Evolutionary conservation across 2,797 vertebrate species (phyloP), one percentile per base, ranked within the genome.

Genomic region (Pelobates cultripes): DNA sequence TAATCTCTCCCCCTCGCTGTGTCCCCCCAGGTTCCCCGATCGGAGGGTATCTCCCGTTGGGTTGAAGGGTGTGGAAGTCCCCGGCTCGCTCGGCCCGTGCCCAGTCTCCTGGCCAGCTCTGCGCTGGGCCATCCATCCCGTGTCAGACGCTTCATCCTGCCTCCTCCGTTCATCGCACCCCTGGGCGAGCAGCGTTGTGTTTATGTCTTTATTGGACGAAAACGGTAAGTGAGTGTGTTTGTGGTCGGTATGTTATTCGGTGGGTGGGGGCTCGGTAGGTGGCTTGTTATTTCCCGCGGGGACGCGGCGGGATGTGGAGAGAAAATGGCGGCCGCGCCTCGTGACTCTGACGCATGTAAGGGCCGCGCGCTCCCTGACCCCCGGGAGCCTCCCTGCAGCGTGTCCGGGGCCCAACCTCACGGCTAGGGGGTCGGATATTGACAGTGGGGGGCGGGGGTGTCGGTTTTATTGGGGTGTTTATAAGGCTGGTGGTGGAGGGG

Each of bases 181-280:
- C 93, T 92, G 95, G 96, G 96, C 94, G 96, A 97, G 95, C 95
- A 95, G 96, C 95, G 96, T 96, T 97, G 96, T 95, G 97, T 99
- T 99, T 98, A 99, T 99, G 97, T 99, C 97, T 99, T 98, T 98
- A 96, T 97, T 98, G 97, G 96, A 96, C 95, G 95, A 96, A 98
- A 96, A 97, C 96, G 97, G 97, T 98, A 86, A 96, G 94, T 90
- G 64, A 28, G 28, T 28, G 28, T 28, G 4, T 28, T 17, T 12
- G 3, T 14, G 12, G 13, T 9, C 41, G 14, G 28, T 3, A 67
- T 28, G 64, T 40, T 60, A 64, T 4, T 0, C 0, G 14, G 0
- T 28, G 28, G 28, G 10, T 1, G 15, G 40, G 45, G 0, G n/a
- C 43, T 0, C n/a, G 28, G 57, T 7, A 78, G 73, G 73, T 0